Percentiles rank a stretch among this genome's conserved stretches.
Evolutionary conservation across 2,888 invertebrate species (phyloP).

Genomic region (Drosophila fulvimacula): DNA sequence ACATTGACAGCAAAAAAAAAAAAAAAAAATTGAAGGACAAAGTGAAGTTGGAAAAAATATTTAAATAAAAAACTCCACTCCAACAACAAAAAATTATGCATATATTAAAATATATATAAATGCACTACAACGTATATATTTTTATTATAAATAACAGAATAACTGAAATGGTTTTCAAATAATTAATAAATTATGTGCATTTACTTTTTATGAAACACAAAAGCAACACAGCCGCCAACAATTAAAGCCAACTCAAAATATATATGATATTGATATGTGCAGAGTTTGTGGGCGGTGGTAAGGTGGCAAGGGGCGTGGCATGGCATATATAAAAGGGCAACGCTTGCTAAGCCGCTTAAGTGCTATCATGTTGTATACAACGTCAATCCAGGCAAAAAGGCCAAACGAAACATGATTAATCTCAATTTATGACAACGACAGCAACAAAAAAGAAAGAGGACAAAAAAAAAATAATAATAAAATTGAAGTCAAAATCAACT

Average conservation of each 20-base stretch:
- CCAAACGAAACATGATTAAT: conserved; percentile 75
- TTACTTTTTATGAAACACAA: neutral
- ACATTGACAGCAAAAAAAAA: no score
- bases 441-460: conserved; percentile 18
- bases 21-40: no score
- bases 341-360: conserved; percentile 73
- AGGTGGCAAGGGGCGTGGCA: neutral
- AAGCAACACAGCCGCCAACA: conserved; percentile 3
- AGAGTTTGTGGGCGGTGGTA: neutral
- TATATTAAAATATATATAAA: neutral
- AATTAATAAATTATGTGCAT: conserved; percentile 36
- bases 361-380: conserved; percentile 69
- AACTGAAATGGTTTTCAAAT: conserved; percentile 2
- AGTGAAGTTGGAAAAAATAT: neutral
- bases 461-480: no score
- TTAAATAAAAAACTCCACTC: neutral
- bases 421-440: conserved; percentile 76
- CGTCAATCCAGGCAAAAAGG: conserved; percentile 44
- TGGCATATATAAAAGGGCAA: conserved; percentile 26
- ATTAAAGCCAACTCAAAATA: conserved; percentile 30
- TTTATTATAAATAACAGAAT: neutral
- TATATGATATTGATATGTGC: conserved; percentile 2
- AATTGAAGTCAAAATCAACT: conserved; percentile 14
- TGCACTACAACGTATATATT: neutral
- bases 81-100: neutral